These are phyloP conservation scores for Agrotis ipsilon DNA, from an alignment of 2,888 invertebrate genomes.

Conservation along the genomic window DNA sequence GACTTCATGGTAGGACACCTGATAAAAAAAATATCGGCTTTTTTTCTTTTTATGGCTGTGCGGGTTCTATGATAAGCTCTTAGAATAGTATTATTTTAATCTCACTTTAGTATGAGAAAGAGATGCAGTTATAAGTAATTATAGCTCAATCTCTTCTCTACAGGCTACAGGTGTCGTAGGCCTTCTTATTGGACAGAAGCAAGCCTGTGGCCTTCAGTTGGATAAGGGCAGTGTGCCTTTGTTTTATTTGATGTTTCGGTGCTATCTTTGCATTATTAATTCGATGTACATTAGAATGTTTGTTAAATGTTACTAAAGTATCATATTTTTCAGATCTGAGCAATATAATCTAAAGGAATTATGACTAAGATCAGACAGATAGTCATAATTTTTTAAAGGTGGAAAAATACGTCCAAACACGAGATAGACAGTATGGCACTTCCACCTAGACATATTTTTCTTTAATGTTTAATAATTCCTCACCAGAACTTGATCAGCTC, in stretches of 20 bases:
- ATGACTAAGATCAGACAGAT: not conserved
- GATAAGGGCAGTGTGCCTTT: not conserved
- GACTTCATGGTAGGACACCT: too few species aligned
- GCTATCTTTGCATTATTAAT: not conserved
- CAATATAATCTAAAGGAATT: not conserved
- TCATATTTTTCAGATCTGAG: not conserved
- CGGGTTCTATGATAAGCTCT: too few species aligned
- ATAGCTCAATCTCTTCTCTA: not conserved
- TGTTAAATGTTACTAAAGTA: not conserved
- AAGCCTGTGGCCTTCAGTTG: not conserved
- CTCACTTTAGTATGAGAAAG: not conserved
- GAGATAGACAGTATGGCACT: not conserved
- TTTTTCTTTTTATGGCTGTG: too few species aligned
- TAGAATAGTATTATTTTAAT: too few species aligned
- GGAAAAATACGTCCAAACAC: conserved; percentile 12
- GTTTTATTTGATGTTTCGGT: not conserved
- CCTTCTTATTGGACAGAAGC: not conserved
- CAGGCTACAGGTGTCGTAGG: not conserved
- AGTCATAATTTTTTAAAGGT: conserved; percentile 14
- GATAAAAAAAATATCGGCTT: too few species aligned
- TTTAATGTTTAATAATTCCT: conserved; percentile 70
- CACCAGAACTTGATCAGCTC: conserved; percentile 92
- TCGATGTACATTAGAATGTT: not conserved
- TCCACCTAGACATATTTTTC: conserved; percentile 3
- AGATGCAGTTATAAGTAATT: not conserved